A percentile compares a stretch with the other conserved stretches of the same genome.
phyloP scores from a whole-genome alignment of 2,113 vertebrate genomes.

The Dryoscopus gambensis region DNA sequence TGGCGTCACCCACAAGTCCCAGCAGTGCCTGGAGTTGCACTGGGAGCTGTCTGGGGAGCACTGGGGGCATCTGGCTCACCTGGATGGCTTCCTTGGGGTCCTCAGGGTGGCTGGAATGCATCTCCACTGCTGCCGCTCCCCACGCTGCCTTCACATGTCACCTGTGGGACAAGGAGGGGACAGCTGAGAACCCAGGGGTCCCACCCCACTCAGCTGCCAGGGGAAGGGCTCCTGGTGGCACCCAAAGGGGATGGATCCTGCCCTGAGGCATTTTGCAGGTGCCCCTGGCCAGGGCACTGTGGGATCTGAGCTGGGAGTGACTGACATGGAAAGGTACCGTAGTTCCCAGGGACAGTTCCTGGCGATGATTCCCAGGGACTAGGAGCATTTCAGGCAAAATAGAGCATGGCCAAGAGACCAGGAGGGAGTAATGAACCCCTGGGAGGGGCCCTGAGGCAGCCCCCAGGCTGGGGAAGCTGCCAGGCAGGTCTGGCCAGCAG shows the following conservation, averaged over 20 bases:
- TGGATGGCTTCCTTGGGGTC: slow-evolving; percentile 81
- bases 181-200: not conserved
- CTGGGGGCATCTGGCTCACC: slow-evolving; percentile 60
- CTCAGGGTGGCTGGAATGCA: slow-evolving; percentile 80
- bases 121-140: slow-evolving; percentile 62
- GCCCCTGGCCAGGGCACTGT: not conserved
- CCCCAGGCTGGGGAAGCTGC: not conserved
- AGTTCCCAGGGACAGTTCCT: fast-evolving
- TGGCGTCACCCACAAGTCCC: not conserved
- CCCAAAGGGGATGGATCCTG: fast-evolving
- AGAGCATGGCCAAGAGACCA: not conserved
- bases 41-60: not conserved
- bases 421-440: not conserved
- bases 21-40: not conserved
- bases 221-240: not conserved
- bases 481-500: not conserved
- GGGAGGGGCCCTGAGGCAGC: not conserved
- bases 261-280: fast-evolving
- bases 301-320: not conserved
- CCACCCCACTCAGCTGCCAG: not conserved
- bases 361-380: fast-evolving
- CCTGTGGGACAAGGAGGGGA: slow-evolving; percentile 61
- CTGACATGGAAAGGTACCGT: fast-evolving
- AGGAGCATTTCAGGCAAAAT: not conserved
- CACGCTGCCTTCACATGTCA: slow-evolving; percentile 68